Evolutionary conservation across 2,888 invertebrate genomes (phyloP), one percentile per base, ranked within the genome.

Genomic region (Lithophane leautieri): DNA sequence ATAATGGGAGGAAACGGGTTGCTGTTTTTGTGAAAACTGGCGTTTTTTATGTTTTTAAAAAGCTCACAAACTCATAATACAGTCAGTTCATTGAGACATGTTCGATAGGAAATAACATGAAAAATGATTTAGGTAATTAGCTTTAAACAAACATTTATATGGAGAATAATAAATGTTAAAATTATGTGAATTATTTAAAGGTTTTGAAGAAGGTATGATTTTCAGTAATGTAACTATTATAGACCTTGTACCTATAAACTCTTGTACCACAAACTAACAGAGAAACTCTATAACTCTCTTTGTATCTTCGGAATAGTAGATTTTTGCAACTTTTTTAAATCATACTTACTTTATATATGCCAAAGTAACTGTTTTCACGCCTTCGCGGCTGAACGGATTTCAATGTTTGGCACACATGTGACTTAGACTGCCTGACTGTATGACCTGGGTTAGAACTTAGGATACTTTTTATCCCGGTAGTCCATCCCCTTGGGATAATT

Each of bases 11-110:
- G 50, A 22, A 56, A 58, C 16, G 40, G 70, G 34, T 61, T 69
- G 82, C n/a, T 70, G 42, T 75, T 81, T 81, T 79, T 63, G 42
- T 12, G 54, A 22, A 42, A 50, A 22, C 22, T 67, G 67, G 28
- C 68, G 34, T 44, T 60, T 78, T 65, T 73, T 61, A 56, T 74
- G n/a, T n/a, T 14, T 22, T 54, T 78, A 54, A 80, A 78, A 42
- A 34, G 44, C 22, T 58, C 14, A 16, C 58, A 52, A 77, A 58
- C 22, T 34, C 8, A 3, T 28, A 22, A 61, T 4, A 19, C 56
- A 1, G 11, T 6, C 56, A n/a, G 34, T 14, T 61, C 1, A 62
- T 54, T 69, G 1, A 12, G 9, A 22, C 8, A 25, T 14, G 16
- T 34, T 40, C 40, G n/a, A 14, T 34, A 72, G n/a, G 6, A n/a